Conservation (phyloP, 2,797 vertebrate genomes). For the Hafferia zeledoni region DNA sequence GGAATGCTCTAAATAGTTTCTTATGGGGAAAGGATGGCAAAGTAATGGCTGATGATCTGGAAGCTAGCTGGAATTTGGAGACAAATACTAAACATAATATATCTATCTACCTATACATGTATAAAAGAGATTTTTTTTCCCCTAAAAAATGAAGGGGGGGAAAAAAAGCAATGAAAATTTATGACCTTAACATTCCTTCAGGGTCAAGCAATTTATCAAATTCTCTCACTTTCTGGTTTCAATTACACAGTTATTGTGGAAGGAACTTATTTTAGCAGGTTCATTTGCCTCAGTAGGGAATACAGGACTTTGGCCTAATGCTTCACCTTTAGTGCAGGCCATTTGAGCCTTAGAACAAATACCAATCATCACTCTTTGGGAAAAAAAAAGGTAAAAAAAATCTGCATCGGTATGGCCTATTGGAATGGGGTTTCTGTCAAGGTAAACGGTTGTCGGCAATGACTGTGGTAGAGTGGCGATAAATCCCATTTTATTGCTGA, state of each 20-base stretch:
- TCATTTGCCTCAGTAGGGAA: constrained; percentile 97
- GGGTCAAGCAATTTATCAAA: constrained; percentile 99
- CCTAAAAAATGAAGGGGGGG: background rate
- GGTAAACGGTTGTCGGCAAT: constrained; percentile 86
- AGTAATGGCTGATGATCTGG: constrained; percentile 61
- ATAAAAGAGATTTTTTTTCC: background rate
- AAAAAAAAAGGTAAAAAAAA: constrained; percentile 67
- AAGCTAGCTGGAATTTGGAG: constrained; percentile 64
- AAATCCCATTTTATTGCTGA: constrained; percentile 99
- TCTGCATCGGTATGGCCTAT: constrained; percentile 77
- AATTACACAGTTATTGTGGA: constrained; percentile 97
- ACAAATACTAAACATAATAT: constrained; percentile 76
- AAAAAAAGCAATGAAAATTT: constrained; percentile 88
- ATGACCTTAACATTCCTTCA: constrained; percentile 95
- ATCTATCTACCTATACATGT: constrained; percentile 64
- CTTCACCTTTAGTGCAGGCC: constrained; percentile 85
- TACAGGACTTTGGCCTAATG: constrained; percentile 88
- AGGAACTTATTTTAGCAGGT: constrained; percentile 98
- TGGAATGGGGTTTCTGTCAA: constrained; percentile 84
- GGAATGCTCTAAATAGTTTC: constrained; percentile 37
- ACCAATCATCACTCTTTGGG: constrained; percentile 82
- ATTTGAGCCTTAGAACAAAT: constrained; percentile 87
- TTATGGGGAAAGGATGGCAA: background rate
- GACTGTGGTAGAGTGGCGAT: constrained; percentile 96
- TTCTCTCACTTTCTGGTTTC: constrained; percentile 98